These are phyloP conservation scores for Nomada flava DNA, from an alignment of 2,888 invertebrate genomes.

Conservation along the genomic window DNA sequence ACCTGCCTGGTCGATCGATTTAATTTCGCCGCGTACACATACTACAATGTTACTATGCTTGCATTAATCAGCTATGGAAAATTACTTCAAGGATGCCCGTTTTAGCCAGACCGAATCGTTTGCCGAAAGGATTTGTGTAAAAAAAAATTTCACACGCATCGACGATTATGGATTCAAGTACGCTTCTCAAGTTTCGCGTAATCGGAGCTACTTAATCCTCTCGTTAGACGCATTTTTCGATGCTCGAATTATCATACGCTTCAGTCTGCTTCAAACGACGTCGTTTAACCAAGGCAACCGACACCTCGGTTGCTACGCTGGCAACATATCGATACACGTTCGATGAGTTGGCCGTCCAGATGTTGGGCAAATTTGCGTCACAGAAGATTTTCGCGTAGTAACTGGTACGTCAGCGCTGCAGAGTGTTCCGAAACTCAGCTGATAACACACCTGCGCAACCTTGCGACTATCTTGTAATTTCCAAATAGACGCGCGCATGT, in stretches of 20 bases:
- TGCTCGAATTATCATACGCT: not conserved
- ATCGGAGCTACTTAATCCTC: not conserved
- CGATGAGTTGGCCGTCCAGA: not conserved
- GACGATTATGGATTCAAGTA: too few relatives aligned
- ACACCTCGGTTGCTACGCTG: not conserved
- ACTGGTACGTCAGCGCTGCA: conserved; percentile 9
- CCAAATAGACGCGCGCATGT: conserved; percentile 54
- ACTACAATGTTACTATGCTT: not conserved
- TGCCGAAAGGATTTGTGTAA: too few relatives aligned
- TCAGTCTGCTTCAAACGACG: not conserved
- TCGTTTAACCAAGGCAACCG: not conserved
- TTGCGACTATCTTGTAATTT: conserved; percentile 52
- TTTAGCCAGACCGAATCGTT: not conserved
- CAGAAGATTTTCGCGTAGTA: not conserved
- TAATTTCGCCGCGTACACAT: not conserved
- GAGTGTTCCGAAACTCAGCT: conserved; percentile 45
- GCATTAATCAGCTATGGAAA: not conserved
- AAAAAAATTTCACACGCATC: not conserved
- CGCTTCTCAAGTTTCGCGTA: not conserved
- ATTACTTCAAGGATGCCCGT: not conserved
- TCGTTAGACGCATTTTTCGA: not conserved
- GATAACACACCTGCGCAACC: conserved; percentile 61
- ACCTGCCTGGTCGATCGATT: not conserved
- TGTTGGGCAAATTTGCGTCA: not conserved
- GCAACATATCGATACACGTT: not conserved